Conservation (phyloP, 2,113 vertebrate species). For the Gasterosteus nipponicus region DNA sequence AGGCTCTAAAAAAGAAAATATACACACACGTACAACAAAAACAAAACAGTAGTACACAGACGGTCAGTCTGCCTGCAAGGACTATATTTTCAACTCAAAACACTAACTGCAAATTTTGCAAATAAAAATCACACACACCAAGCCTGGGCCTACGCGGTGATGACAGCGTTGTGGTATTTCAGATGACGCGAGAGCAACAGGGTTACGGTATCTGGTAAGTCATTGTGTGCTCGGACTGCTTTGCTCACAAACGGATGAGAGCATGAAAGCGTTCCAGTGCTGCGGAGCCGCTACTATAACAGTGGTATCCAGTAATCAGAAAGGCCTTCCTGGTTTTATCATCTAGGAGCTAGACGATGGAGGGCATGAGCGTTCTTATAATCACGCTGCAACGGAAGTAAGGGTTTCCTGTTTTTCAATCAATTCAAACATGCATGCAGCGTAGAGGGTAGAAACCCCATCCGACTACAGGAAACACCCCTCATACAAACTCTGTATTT, state of each 20-base stretch:
- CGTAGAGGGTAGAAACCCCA: neutral
- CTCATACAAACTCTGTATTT: neutral
- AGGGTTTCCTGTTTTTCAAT: neutral
- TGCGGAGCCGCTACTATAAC: slow-evolving; percentile 4
- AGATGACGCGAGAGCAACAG: slow-evolving; percentile 30
- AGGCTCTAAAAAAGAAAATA: neutral
- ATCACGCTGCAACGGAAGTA: neutral
- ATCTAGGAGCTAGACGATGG: neutral
- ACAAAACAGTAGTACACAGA: neutral
- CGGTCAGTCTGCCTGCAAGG: neutral
- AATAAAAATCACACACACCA: slow-evolving; percentile 25
- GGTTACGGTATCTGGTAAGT: slow-evolving; percentile 26
- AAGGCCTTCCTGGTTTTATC: slow-evolving; percentile 1
- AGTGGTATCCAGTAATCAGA: slow-evolving; percentile 8
- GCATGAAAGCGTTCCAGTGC: neutral
- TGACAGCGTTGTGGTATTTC: slow-evolving; percentile 17
- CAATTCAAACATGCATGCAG: neutral
- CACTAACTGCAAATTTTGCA: neutral
- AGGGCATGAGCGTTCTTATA: neutral
- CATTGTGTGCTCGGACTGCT: slow-evolving; percentile 3
- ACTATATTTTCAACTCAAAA: slow-evolving; percentile 11
- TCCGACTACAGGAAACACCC: neutral
- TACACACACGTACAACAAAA: slow-evolving; percentile 2
- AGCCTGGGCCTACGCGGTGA: neutral
- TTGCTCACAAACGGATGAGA: slow-evolving; percentile 20